A percentile compares a stretch with the other conserved stretches of the same genome.
Conservation (phyloP, 2,888 invertebrate genomes). For the Drosophila incognita region DNA sequence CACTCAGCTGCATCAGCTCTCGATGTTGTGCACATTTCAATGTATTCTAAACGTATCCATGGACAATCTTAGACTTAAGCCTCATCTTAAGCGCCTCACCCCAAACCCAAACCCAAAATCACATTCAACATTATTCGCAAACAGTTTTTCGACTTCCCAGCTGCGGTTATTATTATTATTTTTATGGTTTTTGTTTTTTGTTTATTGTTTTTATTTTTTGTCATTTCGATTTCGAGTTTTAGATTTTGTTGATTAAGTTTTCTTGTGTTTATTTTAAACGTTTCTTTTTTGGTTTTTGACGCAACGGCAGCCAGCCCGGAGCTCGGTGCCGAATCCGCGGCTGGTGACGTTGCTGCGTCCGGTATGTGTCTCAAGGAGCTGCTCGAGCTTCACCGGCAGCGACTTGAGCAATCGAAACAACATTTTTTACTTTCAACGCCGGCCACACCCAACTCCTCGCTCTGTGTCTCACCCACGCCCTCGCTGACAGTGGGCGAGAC, state of each 20-base stretch:
- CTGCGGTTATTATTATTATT: constrained; percentile 23
- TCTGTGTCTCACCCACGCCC: constrained; percentile 71
- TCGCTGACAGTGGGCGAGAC: constrained; percentile 68
- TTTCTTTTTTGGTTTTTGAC: constrained; percentile 67
- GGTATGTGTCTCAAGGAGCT: constrained; percentile 79
- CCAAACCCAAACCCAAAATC: constrained; percentile 20
- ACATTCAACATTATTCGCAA: constrained; percentile 22
- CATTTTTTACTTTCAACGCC: constrained; percentile 83
- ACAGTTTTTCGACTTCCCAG: constrained; percentile 34
- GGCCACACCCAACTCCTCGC: constrained; percentile 78
- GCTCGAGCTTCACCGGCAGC: constrained; percentile 81
- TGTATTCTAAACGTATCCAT: constrained; percentile 38
- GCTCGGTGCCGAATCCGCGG: constrained; percentile 52
- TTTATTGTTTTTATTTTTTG: not conserved
- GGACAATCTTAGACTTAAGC: constrained; percentile 14
- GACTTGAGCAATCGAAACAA: constrained; percentile 83
- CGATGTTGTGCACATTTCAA: constrained; percentile 64
- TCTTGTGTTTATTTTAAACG: constrained; percentile 53
- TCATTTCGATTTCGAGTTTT: constrained; percentile 28
- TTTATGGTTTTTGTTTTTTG: not conserved
- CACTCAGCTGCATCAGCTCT: constrained; percentile 63
- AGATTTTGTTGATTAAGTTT: constrained; percentile 49
- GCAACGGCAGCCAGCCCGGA: constrained; percentile 75
- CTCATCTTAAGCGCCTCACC: constrained; percentile 37
- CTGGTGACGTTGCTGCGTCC: constrained; percentile 50